These are phyloP conservation scores for Takifugu rubripes DNA, from an alignment of 2,797 vertebrate species.

Conservation along the genomic window DNA sequence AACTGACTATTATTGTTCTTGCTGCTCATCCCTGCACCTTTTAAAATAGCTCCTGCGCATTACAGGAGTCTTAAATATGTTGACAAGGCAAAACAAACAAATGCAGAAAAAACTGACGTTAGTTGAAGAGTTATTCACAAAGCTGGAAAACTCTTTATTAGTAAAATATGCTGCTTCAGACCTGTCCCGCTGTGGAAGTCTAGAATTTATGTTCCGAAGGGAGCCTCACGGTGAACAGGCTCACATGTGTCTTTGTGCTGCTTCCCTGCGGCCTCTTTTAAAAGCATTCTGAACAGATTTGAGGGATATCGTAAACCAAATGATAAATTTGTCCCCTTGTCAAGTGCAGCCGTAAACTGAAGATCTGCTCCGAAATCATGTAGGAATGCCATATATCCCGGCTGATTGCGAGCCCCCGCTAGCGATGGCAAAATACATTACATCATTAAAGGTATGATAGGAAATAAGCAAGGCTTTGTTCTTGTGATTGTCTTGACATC, in stretches of 20 bases:
- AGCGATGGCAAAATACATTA: constrained; percentile 65
- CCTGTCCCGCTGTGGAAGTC: constrained; percentile 47
- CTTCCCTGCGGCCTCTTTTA: constrained; percentile 55
- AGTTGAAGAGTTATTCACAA: constrained; percentile 41
- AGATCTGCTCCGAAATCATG: constrained; percentile 68
- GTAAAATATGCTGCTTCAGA: constrained; percentile 62
- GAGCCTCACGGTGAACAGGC: constrained; percentile 60
- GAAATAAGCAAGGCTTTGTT: constrained; percentile 70
- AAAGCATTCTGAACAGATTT: constrained; percentile 75
- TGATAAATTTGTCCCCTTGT: constrained; percentile 79
- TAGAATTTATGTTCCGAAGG: constrained; percentile 66
- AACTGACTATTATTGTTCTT: not conserved
- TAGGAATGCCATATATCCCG: constrained; percentile 73
- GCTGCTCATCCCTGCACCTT: not conserved
- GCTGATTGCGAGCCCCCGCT: constrained; percentile 65
- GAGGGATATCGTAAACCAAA: constrained; percentile 77
- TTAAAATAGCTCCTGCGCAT: constrained; percentile 7
- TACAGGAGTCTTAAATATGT: not conserved
- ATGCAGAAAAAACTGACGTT: not conserved
- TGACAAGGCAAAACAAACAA: not conserved
- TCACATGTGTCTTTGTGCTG: constrained; percentile 63
- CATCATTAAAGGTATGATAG: constrained; percentile 72
- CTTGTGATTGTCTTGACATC: constrained; percentile 68
- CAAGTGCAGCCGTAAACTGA: constrained; percentile 62
- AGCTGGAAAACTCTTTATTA: constrained; percentile 71